phyloP scores from a whole-genome alignment of 2,888 invertebrate genomes.

The Platypus cylindrus region DNA sequence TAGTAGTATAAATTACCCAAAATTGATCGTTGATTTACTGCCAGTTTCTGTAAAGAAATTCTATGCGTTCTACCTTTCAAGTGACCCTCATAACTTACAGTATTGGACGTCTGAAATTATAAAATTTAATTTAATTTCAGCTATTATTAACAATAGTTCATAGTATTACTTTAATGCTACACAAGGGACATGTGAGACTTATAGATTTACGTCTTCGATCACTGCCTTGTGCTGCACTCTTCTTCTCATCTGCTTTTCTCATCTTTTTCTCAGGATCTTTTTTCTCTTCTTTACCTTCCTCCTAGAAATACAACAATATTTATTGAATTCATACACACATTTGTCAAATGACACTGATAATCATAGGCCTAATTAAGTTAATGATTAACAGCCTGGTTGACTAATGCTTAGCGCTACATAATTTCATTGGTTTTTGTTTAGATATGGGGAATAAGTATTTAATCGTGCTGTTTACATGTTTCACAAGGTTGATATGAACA shows the following conservation, averaged over 20 bases:
- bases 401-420: no score
- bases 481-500: no score
- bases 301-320: conserved; percentile 4
- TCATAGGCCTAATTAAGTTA: no score
- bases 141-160: no score
- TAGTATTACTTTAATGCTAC: conserved; percentile 50
- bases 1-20: conserved; percentile 6
- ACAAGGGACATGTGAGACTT: conserved; percentile 65
- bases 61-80: conserved; percentile 55
- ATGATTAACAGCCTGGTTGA: no score
- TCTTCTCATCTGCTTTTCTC: conserved; percentile 20
- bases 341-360: conserved; percentile 11
- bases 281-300: conserved; percentile 20
- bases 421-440: no score
- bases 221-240: conserved; percentile 23
- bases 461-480: no score
- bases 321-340: background rate
- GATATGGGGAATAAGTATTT: no score
- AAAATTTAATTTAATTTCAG: no score
- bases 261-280: conserved; percentile 40
- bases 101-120: conserved; percentile 46
- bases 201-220: conserved; percentile 39
- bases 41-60: conserved; percentile 59
- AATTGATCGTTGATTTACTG: conserved; percentile 51
- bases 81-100: conserved; percentile 63